Base-by-base conservation (phyloP, 2,113 vertebrate species). In the Etia nguti region DNA sequence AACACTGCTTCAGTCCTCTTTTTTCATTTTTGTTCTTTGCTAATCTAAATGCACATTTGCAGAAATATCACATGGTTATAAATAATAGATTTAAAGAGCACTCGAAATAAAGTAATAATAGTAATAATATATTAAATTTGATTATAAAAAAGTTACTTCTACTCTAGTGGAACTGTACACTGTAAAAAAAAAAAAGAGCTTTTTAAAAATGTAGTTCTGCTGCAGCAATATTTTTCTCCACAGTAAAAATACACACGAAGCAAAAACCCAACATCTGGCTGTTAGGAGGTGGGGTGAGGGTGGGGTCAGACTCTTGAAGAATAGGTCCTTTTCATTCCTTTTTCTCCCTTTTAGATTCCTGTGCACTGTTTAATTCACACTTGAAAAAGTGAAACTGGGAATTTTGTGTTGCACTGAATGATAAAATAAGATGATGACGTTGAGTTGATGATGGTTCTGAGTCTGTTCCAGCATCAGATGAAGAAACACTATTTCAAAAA, bases 41-140 rank as follows among this genome's bases (percentile, higher is more conserved):
- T 73, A 93, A 95, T 94, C 94, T 95, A 96, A 92, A 94, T 88
- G 59, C 80, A 94, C 89, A 95, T 88, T 94, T 91, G 92, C 93
- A 95, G 95, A 95, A 94, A 93, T 90, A 92, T 96, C 93, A 96
- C 96, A 96, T 94, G 90, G 88, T 92, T 95, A 93, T 97, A 97
- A 98, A 97, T 97, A 93, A 94, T 96, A 97, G 94, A 94, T 96
- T 92, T 92, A 96, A 96, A 96, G 96, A 96, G 92, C 95, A 96
- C 95, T 96, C 94, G 88, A 97, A 97, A 86, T 80, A 82, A 92
- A 87, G 75, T 60, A 87, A 68, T 36, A 85, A 94, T 95, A 95
- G 94, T 97, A 97, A 98, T 92, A 97, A 98, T 98, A 98, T 98
- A 98, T 98, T 98, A 98, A 97, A 97, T 97, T 97, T 97, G 96